These are phyloP conservation scores for Saccostrea glomerata DNA, from an alignment of 1,140 invertebrate species.

Conservation along the genomic window DNA sequence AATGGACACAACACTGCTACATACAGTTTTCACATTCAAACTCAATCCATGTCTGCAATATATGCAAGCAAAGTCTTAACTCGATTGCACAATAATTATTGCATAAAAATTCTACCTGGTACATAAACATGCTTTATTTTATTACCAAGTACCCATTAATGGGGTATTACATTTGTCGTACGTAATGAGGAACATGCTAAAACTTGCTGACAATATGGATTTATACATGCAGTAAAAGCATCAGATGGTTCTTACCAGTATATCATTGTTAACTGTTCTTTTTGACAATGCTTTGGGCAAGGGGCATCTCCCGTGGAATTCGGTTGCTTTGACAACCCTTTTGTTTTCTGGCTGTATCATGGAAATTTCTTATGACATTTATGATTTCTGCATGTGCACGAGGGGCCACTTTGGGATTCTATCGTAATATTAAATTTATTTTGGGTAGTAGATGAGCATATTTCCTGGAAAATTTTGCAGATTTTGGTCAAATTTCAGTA, in stretches of 20 bases:
- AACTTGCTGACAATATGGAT: background rate
- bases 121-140: too few relatives aligned
- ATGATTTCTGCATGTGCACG: constrained; percentile 4
- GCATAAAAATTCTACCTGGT: background rate
- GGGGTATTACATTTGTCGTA: background rate
- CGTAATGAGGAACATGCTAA: background rate
- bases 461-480: background rate
- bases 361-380: background rate
- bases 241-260: background rate
- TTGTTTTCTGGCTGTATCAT: background rate
- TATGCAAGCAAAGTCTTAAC: background rate
- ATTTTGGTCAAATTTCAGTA: background rate
- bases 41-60: background rate
- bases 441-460: background rate
- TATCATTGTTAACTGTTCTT: background rate
- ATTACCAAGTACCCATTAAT: background rate
- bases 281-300: background rate
- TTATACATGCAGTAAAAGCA: background rate
- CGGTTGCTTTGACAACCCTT: background rate
- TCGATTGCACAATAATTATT: background rate
- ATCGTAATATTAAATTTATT: background rate
- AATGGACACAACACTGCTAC: background rate
- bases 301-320: background rate
- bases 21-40: background rate
- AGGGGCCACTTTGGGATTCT: background rate